A percentile compares a stretch with the other conserved stretches of the same genome.
phyloP scores from a whole-genome alignment of 1,140 invertebrate species.

The Sycophaga agraensis region DNA sequence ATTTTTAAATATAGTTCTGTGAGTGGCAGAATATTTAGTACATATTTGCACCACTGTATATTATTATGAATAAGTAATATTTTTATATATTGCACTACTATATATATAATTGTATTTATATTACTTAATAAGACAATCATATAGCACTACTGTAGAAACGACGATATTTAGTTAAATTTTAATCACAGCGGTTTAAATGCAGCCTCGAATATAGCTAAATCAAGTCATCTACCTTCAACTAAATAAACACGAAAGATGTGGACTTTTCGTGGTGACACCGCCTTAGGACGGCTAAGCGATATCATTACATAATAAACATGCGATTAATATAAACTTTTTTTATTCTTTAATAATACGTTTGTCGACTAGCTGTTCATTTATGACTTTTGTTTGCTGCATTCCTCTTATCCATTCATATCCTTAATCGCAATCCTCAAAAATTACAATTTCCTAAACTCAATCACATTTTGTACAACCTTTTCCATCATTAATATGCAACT shows the following conservation, averaged over 20 bases:
- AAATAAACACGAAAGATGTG: constrained; percentile 20
- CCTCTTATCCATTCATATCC: constrained; percentile 42
- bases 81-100: not conserved
- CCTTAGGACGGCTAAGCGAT: constrained; percentile 18
- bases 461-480: too few relatives aligned
- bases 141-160: too few relatives aligned
- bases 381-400: constrained; percentile 66
- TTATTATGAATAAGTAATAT: constrained; percentile 5
- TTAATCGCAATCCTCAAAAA: constrained; percentile 14
- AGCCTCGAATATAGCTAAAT: constrained; percentile 41
- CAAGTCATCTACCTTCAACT: constrained; percentile 39
- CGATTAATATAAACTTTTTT: constrained; percentile 38
- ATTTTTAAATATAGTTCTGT: too few relatives aligned
- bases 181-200: constrained; percentile 9
- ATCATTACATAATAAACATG: constrained; percentile 29
- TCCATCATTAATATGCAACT: not conserved
- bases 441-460: constrained; percentile 8
- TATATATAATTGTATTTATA: too few relatives aligned
- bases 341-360: constrained; percentile 45
- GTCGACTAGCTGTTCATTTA: constrained; percentile 62
- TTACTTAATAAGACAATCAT: too few relatives aligned
- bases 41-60: constrained; percentile 2
- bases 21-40: too few relatives aligned
- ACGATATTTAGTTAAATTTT: not conserved
- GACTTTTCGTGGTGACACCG: constrained; percentile 21